phyloP scores from a whole-genome alignment of 2,888 invertebrate genomes.

The Piscicola geometra region DNA sequence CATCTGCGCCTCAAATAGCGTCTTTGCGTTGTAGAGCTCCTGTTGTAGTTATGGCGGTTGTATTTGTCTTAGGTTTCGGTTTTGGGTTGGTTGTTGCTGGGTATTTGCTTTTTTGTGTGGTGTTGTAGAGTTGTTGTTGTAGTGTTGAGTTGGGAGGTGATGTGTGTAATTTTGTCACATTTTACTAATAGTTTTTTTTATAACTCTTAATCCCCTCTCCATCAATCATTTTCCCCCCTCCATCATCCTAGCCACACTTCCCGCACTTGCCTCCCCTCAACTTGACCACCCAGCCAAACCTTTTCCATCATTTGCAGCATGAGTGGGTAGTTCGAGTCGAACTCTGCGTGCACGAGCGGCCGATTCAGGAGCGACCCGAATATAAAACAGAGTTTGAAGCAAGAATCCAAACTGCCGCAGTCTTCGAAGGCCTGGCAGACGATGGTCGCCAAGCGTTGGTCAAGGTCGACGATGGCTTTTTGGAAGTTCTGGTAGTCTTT shows the following conservation, averaged over 20 bases:
- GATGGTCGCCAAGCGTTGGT: constrained; percentile 81
- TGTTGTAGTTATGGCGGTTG: background rate
- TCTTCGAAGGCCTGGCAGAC: constrained; percentile 89
- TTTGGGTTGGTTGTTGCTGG: too few relatives aligned
- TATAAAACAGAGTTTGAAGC: constrained; percentile 85
- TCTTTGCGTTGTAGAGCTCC: constrained; percentile 53
- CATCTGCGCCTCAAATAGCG: constrained; percentile 51
- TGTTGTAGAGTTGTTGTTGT: too few relatives aligned
- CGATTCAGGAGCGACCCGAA: constrained; percentile 81
- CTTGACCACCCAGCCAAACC: background rate
- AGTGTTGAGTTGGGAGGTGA: too few relatives aligned
- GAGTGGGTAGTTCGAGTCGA: constrained; percentile 76
- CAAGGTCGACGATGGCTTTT: constrained; percentile 77
- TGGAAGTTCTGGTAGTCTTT: constrained; percentile 77
- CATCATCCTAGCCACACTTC: too few relatives aligned
- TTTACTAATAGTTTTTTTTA: too few relatives aligned
- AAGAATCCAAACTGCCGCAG: constrained; percentile 80
- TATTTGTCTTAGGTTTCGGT: background rate
- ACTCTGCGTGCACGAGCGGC: constrained; percentile 79
- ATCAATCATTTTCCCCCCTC: too few relatives aligned
- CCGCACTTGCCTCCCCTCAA: background rate
- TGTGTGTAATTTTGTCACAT: too few relatives aligned
- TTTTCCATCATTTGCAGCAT: constrained; percentile 68
- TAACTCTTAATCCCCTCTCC: too few relatives aligned
- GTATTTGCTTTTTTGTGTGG: too few relatives aligned